Conservation (phyloP, 2,888 invertebrate species). For the Cephalotes varians region DNA sequence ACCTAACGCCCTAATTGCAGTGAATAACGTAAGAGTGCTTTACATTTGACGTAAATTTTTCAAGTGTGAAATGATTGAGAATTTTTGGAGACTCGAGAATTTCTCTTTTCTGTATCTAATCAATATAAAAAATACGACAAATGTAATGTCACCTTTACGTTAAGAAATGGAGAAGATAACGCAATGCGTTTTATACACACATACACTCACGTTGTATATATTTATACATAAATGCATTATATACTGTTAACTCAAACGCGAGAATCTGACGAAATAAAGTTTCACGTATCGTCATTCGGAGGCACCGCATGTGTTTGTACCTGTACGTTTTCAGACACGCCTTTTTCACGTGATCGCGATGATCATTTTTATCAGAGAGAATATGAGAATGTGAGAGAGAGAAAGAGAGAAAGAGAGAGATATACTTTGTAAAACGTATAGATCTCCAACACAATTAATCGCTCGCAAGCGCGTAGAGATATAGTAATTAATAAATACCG, state of each 20-base stretch:
- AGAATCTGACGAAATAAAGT: conserved; percentile 75
- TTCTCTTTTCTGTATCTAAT: no score
- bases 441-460: conserved; percentile 31
- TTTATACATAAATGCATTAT: conserved; percentile 76
- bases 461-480: conserved; percentile 6
- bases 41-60: no score
- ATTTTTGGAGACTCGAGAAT: no score
- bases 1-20: conserved; percentile 52
- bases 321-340: conserved; percentile 61
- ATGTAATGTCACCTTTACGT: background rate
- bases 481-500: conserved; percentile 35
- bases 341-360: conserved; percentile 48
- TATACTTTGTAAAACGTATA: conserved; percentile 36
- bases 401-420: conserved; percentile 16
- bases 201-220: conserved; percentile 71
- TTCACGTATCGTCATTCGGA: conserved; percentile 75
- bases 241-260: conserved; percentile 65
- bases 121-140: no score
- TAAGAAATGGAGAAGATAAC: conserved; percentile 15
- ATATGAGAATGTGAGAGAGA: background rate
- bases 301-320: conserved; percentile 65
- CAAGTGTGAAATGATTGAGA: no score
- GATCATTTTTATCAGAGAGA: conserved; percentile 39
- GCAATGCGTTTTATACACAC: conserved; percentile 60
- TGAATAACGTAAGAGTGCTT: conserved; percentile 62